Percentiles rank a stretch among this genome's conserved stretches.
These are phyloP conservation scores for Spinus olivaceus DNA, from an alignment of 2,797 vertebrate species.

Conservation along the genomic window DNA sequence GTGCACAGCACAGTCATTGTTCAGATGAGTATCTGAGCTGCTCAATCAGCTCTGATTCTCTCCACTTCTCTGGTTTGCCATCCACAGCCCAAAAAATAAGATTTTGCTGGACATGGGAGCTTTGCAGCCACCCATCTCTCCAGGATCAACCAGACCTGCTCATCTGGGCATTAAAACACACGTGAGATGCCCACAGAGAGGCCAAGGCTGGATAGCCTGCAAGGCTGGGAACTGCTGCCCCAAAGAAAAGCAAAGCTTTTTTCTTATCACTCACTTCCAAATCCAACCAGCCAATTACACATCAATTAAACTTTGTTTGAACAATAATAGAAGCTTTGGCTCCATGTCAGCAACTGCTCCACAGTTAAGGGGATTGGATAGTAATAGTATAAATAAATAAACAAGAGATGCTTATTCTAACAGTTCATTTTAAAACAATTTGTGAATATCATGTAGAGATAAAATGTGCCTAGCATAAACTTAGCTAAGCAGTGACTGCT, in stretches of 20 bases:
- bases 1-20: fast-evolving
- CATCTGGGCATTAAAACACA: neutral
- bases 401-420: conserved; percentile 76
- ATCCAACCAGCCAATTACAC: conserved; percentile 44
- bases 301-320: conserved; percentile 61
- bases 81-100: neutral
- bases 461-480: conserved; percentile 70
- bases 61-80: neutral
- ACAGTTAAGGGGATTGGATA: conserved; percentile 25
- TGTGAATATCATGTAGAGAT: conserved; percentile 75
- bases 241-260: neutral
- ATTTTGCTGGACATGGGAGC: neutral
- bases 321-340: conserved; percentile 56
- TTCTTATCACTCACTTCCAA: neutral
- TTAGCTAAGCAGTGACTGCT: conserved; percentile 67
- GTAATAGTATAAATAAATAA: conserved; percentile 69
- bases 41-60: neutral
- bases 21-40: neutral
- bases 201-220: neutral
- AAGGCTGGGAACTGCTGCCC: conserved; percentile 24
- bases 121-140: neutral
- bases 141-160: neutral
- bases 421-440: conserved; percentile 83
- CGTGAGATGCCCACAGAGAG: neutral
- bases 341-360: conserved; percentile 32